These are phyloP conservation scores for Leptobrachium ailaonicum DNA, from an alignment of 2,113 vertebrate genomes.

Conservation along the genomic window DNA sequence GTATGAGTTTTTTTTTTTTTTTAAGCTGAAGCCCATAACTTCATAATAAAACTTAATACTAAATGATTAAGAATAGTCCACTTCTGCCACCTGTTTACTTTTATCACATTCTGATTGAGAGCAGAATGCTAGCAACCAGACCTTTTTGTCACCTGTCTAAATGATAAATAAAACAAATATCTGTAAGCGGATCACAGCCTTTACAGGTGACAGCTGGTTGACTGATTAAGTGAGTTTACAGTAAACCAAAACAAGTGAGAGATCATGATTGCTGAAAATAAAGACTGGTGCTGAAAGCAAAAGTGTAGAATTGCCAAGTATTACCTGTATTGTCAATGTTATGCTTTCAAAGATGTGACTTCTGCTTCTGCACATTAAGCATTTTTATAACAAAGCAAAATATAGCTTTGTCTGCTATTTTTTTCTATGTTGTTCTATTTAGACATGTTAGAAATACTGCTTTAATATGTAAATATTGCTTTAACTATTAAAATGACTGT, in stretches of 20 bases:
- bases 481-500: too few species aligned
- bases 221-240: slow-evolving; percentile 19
- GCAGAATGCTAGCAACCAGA: not conserved
- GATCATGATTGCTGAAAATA: slow-evolving; percentile 9
- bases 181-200: slow-evolving; percentile 4
- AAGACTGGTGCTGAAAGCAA: not conserved
- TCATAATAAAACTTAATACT: too few species aligned
- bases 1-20: too few species aligned
- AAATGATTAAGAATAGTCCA: too few species aligned
- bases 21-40: too few species aligned
- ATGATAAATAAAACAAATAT: slow-evolving; percentile 24
- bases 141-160: slow-evolving; percentile 17
- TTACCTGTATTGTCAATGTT: not conserved
- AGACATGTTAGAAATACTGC: too few species aligned
- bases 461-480: too few species aligned
- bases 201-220: slow-evolving; percentile 28
- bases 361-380: too few species aligned
- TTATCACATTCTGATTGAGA: not conserved
- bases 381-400: too few species aligned
- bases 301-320: not conserved
- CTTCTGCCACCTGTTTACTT: not conserved
- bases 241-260: slow-evolving; percentile 8
- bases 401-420: too few species aligned
- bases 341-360: not conserved
- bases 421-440: too few species aligned